phyloP scores from a whole-genome alignment of 1,140 invertebrate genomes.

The Macrostomum lignano region DNA sequence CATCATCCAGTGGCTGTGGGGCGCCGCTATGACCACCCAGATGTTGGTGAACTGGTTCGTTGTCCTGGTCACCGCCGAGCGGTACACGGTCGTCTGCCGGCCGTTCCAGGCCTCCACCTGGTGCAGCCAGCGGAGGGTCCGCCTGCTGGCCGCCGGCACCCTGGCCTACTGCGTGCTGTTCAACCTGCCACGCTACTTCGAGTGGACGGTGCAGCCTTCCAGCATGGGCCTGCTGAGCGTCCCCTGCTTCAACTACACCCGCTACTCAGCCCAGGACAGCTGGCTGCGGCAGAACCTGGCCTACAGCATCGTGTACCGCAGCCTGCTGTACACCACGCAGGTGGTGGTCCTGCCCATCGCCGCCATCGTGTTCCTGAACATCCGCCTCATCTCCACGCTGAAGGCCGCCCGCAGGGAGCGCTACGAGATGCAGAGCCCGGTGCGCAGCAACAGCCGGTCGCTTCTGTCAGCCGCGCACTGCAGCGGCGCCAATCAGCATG shows the following conservation, averaged over 20 bases:
- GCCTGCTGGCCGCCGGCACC: background rate
- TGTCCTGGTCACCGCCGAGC: slow-evolving; percentile 6
- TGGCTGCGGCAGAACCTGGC: background rate
- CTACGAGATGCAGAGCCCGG: background rate
- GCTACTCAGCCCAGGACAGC: background rate
- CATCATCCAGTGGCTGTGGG: slow-evolving; percentile 5
- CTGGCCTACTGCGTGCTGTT: slow-evolving; percentile 5
- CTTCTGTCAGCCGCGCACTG: background rate
- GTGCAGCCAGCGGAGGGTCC: slow-evolving; percentile 4
- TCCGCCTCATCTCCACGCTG: slow-evolving; percentile 3
- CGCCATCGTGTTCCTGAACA: slow-evolving; percentile 1
- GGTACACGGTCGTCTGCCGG: slow-evolving; percentile 4
- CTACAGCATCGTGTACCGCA: slow-evolving; percentile 4
- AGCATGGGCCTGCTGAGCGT: background rate
- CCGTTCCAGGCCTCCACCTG: slow-evolving; percentile 5
- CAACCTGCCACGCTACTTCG: slow-evolving; percentile 7
- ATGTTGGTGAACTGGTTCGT: slow-evolving; percentile 7
- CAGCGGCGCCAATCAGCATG: background rate
- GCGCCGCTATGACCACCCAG: slow-evolving; percentile 5
- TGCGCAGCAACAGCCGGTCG: background rate
- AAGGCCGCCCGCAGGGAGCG: background rate
- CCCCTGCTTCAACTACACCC: slow-evolving; percentile 1
- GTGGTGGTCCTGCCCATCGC: slow-evolving; percentile 4
- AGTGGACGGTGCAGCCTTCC: slow-evolving; percentile 6
- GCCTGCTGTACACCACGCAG: background rate